These are phyloP conservation scores for Stomorhina lunata DNA, from an alignment of 2,888 invertebrate species.

Conservation along the genomic window DNA sequence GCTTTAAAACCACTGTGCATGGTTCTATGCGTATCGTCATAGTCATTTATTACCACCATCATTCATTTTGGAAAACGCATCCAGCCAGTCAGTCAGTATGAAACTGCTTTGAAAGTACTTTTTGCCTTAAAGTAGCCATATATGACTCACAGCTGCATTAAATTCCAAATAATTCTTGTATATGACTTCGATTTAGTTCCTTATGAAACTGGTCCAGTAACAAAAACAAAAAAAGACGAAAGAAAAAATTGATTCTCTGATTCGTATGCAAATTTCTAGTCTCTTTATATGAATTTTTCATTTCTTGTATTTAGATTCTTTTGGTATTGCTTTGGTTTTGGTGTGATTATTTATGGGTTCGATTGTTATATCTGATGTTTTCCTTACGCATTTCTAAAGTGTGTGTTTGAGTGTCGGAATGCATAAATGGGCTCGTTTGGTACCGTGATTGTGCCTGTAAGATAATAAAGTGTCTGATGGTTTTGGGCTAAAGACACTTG, in stretches of 20 bases:
- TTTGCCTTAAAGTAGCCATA: neutral
- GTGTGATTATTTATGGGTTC: constrained; percentile 62
- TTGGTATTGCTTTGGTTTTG: constrained; percentile 14
- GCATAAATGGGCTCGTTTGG: constrained; percentile 22
- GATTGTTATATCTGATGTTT: constrained; percentile 38
- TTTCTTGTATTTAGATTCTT: neutral
- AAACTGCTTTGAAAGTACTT: constrained; percentile 21
- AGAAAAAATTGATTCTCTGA: neutral
- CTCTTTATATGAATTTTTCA: constrained; percentile 11
- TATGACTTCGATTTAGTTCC: constrained; percentile 31
- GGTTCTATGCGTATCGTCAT: constrained; percentile 47
- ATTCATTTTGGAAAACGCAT: constrained; percentile 49
- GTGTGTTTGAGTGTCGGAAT: neutral
- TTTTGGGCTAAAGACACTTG: constrained; percentile 3
- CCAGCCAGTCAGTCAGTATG: constrained; percentile 35
- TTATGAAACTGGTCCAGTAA: constrained; percentile 36
- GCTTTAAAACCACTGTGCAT: too few relatives aligned
- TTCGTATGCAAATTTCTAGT: constrained; percentile 52
- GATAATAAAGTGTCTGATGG: constrained; percentile 20
- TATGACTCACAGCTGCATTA: constrained; percentile 51
- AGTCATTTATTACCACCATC: constrained; percentile 56
- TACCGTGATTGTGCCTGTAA: constrained; percentile 26
- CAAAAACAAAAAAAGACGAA: neutral
- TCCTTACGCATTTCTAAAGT: constrained; percentile 46
- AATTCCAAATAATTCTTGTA: constrained; percentile 17